Base-by-base conservation (phyloP, 2,888 invertebrate species). In the Sisyra nigra region DNA sequence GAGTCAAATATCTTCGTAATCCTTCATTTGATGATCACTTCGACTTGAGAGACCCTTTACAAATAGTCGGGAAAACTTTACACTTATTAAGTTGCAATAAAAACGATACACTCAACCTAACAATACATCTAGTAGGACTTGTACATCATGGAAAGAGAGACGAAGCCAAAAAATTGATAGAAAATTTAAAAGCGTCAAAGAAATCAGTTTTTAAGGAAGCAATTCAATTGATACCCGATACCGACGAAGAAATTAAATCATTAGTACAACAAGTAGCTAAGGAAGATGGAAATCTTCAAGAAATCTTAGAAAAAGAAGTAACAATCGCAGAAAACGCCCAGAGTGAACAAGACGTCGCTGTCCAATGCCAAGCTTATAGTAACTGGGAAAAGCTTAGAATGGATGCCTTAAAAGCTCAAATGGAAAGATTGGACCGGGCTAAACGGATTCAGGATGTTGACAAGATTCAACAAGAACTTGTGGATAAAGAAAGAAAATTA, bases 21-120 rank as follows among this genome's bases (percentile, higher is more conserved):
- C 77, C 80, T 1, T 86, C 71, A 57, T 80, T 81, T 62, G 93
- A 94, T 65, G 83, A 87, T 55, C 92, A 94, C 60, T 89, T 91
- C 65, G 91, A 91, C 62, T 67, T 93, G 14, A 71, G 62, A 46
- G 78, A 86, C 50, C 72, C 79, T 5, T 59, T 69, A 18, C 70
- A 76, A 54, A 64, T 88, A 33, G 68, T 85, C 40, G 93, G 93
- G 0, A 94, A 94, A 67, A 85, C 89, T 2, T 62, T 94, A 40
- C 67, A 69, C 30, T 71, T 72, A 63, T 70, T 78, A 46, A 73
- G 76, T 3, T 65, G 68, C 51, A 53, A 57, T 45, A 54, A 62
- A 47, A 54, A 63, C 43, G 65, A 74, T 49, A 56, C 65, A 46
- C 49, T 79, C 5, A 70, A 68, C 47, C 59, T 63, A 47, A 76